These are phyloP conservation scores for Acomys russatus DNA, from an alignment of 2,797 vertebrate species.

Conservation along the genomic window DNA sequence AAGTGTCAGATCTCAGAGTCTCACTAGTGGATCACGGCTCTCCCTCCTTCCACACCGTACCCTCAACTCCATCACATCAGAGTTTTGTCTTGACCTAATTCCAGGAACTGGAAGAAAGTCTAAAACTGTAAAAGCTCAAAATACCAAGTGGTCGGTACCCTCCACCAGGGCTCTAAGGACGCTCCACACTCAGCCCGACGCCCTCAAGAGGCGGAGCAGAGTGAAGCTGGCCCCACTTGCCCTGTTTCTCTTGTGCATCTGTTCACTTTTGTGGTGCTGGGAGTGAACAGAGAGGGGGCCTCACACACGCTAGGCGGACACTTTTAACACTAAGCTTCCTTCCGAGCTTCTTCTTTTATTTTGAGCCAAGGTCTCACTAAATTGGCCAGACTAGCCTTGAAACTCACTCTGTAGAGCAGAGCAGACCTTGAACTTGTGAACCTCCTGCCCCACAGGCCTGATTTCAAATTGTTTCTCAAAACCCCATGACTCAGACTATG, in stretches of 20 bases:
- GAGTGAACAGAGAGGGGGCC: neutral
- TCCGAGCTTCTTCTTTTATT: neutral
- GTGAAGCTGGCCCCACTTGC: neutral
- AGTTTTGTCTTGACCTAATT: neutral
- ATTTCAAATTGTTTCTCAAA: neutral
- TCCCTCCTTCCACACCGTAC: neutral
- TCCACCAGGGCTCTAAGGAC: neutral
- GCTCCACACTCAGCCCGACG: neutral
- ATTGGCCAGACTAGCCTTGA: neutral
- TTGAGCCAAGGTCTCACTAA: neutral
- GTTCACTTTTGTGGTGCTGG: neutral
- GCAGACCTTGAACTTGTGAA: neutral
- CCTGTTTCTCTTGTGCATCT: neutral
- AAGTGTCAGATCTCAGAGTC: neutral
- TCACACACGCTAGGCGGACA: neutral
- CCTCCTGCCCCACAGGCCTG: neutral
- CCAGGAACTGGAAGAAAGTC: conserved; percentile 22
- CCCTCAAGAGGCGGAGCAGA: neutral
- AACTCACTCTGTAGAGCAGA: neutral
- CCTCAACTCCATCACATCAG: neutral
- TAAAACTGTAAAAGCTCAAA: conserved; percentile 46
- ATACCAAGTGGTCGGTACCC: neutral
- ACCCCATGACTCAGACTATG: neutral
- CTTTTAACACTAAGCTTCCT: neutral
- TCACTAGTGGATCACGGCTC: neutral